Conservation (phyloP, 2,113 vertebrate genomes). For the Crotalus horridus region DNA sequence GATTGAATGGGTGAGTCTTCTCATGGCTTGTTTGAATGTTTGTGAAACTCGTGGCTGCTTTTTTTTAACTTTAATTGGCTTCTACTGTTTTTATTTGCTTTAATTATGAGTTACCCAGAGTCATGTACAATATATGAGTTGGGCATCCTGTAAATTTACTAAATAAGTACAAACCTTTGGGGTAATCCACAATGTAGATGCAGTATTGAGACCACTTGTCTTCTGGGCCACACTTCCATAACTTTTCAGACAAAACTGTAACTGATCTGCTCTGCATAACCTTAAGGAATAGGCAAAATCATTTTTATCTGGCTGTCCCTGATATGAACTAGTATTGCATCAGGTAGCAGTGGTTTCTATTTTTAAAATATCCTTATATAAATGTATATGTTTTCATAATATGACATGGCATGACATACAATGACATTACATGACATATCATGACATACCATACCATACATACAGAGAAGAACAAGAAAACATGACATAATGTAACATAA, state of each 20-base stretch:
- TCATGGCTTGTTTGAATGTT: neutral
- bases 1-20: neutral
- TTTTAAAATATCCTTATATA: neutral
- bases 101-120: neutral
- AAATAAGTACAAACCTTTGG: neutral
- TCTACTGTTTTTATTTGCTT: neutral
- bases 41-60: neutral
- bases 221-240: neutral
- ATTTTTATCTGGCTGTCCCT: neutral
- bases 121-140: neutral
- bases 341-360: neutral
- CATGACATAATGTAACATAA: neutral
- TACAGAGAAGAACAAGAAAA: neutral
- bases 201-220: neutral
- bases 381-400: neutral
- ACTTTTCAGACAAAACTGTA: neutral
- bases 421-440: neutral
- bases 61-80: neutral
- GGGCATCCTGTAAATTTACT: neutral
- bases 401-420: neutral
- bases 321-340: neutral
- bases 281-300: neutral
- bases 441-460: neutral
- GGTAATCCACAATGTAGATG: neutral
- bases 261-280: neutral